Evolutionary conservation across 2,113 vertebrate species (phyloP).

Genomic region (Rhea pennata): DNA sequence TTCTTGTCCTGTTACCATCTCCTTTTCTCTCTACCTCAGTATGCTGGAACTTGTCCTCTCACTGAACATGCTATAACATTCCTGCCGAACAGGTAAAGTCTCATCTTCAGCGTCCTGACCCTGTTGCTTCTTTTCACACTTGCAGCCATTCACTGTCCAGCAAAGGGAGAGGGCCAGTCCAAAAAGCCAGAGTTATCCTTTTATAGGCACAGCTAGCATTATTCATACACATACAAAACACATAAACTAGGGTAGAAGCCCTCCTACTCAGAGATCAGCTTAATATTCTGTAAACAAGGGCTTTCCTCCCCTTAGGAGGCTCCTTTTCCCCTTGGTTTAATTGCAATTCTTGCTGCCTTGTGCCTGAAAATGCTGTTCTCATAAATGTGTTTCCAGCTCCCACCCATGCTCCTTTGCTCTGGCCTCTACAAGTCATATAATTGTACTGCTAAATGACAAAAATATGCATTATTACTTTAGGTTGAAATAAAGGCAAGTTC

Average conservation of each 20-base stretch:
- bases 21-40: not conserved
- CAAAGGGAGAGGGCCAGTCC: not conserved
- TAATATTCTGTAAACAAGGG: not conserved
- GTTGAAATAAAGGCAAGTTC: not conserved
- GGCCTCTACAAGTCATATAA: not conserved
- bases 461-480: not conserved
- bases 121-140: not conserved
- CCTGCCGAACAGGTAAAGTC: not conserved
- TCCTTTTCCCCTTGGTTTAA: not conserved
- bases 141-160: not conserved
- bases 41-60: not conserved
- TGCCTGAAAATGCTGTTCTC: not conserved
- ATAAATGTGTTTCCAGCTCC: not conserved
- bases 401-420: not conserved
- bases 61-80: fast-evolving
- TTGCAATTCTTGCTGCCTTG: not conserved
- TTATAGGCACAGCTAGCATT: not conserved
- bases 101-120: not conserved
- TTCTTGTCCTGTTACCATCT: not conserved
- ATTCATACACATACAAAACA: no score
- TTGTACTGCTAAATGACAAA: not conserved
- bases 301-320: fast-evolving
- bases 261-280: no score
- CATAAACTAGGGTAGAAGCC: no score
- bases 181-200: not conserved